Evolutionary conservation across 2,888 invertebrate species (phyloP), one percentile per base, ranked within the genome.

Genomic region (Caenorhabditis parvicauda): DNA sequence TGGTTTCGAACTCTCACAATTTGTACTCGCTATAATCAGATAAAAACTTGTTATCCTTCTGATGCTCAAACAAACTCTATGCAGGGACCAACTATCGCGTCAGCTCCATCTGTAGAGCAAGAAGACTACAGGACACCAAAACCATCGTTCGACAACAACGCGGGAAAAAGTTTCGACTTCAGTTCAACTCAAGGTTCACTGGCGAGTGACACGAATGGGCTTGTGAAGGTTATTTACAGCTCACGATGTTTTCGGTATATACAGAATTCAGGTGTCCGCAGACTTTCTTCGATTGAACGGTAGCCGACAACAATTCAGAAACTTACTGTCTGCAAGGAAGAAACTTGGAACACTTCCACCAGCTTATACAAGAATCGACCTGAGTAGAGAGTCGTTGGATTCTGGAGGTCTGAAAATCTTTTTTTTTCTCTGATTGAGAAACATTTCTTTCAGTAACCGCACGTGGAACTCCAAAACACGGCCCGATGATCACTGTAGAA

Each of bases 81-180:
- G n/a, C 48, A 79, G 79, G 77, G 78, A 3, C 77, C 79, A 1
- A 79, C 79, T 9, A 75, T 79, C 21, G 78, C 77, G 3, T 79
- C 79, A 3, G 79, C 79, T 6, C 79, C 79, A 3, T 77, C 77
- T 2, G 79, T 79, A 1, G 79, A 79, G 42, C 79, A 77, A 54
- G 79, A 80, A 49, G 79, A 80, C 59, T 79, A 80, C 58, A 70
- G 79, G 21, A 79, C 79, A 19, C 79, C 79, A 9, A 57, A 72
- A 50, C 77, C 78, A 14, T 75, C 76, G 6, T 72, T 78, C 41
- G 69, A 69, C 27, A 65, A 57, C 28, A 60, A 59, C 37, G 75
- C 64, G 25, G 79, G 79, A 21, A 79, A 79, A 44, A 73, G 73
- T 46, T 79, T 79, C 59, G 79, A 79, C 50, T 72, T 75, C 38